Percentiles rank a stretch among this genome's conserved stretches.
Evolutionary conservation across 2,113 vertebrate species (phyloP).

Genomic region (Rhombomys opimus): DNA sequence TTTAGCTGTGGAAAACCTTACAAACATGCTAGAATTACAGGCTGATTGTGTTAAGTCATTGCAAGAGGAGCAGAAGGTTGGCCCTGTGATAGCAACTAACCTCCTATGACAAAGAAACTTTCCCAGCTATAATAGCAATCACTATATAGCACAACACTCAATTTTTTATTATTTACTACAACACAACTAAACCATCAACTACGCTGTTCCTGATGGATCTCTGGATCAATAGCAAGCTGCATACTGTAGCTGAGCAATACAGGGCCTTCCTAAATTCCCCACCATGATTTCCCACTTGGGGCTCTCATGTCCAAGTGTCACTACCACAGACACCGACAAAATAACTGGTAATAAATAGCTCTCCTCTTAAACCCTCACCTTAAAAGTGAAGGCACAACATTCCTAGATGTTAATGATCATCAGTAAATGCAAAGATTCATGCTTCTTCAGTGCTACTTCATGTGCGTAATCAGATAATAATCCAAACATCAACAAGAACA

Average conservation of each 20-base stretch:
- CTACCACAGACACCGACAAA: constrained; percentile 17
- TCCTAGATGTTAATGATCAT: constrained; percentile 62
- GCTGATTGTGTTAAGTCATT: neutral
- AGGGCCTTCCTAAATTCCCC: constrained; percentile 16
- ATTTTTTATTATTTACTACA: too few relatives aligned
- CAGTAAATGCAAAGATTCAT: constrained; percentile 43
- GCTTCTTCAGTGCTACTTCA: constrained; percentile 60
- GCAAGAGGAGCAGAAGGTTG: neutral
- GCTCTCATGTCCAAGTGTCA: neutral
- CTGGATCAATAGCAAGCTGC: neutral
- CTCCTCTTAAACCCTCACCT: constrained; percentile 56
- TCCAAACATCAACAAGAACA: constrained; percentile 74
- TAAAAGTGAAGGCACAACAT: constrained; percentile 63
- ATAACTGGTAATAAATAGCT: constrained; percentile 15
- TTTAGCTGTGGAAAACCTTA: neutral
- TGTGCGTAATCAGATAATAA: constrained; percentile 72
- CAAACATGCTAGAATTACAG: neutral
- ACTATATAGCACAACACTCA: too few relatives aligned
- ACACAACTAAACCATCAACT: neutral
- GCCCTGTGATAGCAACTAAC: neutral
- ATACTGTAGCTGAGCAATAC: neutral
- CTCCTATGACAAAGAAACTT: neutral
- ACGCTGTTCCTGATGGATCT: neutral
- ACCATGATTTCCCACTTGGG: neutral
- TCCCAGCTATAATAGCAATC: too few relatives aligned